Percentiles rank a stretch among this genome's conserved stretches.
Conservation (phyloP, 2,888 invertebrate species). For the Lasioglossum zephyrum region DNA sequence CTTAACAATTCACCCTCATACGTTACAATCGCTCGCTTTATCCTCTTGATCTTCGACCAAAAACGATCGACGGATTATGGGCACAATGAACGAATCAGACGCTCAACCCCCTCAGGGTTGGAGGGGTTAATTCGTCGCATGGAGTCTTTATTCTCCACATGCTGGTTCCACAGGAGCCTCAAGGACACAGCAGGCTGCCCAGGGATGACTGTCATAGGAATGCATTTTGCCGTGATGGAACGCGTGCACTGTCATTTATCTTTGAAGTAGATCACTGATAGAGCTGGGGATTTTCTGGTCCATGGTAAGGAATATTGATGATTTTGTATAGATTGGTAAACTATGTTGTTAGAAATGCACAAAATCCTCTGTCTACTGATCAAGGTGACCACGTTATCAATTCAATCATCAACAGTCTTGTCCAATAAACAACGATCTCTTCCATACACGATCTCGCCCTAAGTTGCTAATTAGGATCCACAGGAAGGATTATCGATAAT, state of each 20-base stretch:
- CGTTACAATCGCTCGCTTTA: constrained; percentile 62
- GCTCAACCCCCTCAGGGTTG: constrained; percentile 51
- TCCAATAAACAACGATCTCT: too few relatives aligned
- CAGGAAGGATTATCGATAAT: too few relatives aligned
- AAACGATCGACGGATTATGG: constrained; percentile 61
- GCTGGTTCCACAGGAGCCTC: constrained; percentile 50
- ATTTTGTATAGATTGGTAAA: neutral
- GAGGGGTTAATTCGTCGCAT: constrained; percentile 39
- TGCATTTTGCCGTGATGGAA: neutral
- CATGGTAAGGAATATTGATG: neutral
- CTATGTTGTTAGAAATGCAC: too few relatives aligned
- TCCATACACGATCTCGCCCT: too few relatives aligned
- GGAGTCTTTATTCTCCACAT: neutral
- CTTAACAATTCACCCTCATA: constrained; percentile 53
- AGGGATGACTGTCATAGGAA: constrained; percentile 16
- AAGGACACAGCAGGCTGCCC: constrained; percentile 73
- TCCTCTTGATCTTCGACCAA: constrained; percentile 68
- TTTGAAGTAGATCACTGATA: neutral
- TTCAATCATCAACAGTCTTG: too few relatives aligned
- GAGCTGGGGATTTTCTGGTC: neutral
- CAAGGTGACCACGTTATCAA: too few relatives aligned
- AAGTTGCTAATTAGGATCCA: too few relatives aligned
- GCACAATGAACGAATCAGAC: constrained; percentile 71
- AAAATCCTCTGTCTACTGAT: too few relatives aligned
- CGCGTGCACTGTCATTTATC: neutral